Evolutionary conservation across 1,140 invertebrate genomes (phyloP), one percentile per base, ranked within the genome.

Genomic region (Drosophila lacteicornis): DNA sequence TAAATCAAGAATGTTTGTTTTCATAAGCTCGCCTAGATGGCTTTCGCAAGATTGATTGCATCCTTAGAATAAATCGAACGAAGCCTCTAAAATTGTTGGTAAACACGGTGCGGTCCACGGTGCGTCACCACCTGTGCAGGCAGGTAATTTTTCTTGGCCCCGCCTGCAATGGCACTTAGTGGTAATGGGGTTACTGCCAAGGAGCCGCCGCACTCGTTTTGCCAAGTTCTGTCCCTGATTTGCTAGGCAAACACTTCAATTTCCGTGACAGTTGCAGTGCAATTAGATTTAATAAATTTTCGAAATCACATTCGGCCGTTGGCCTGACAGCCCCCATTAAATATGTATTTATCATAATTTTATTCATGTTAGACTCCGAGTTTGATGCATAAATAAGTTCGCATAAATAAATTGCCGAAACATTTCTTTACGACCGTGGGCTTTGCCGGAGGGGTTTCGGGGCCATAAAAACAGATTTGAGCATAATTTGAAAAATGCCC

Each of bases 301-400:
- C 51, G 13, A 76, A 78, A 45, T 19, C 45, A 19, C 55, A 38
- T 40, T 74, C 43, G 42, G 30, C 51, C 27, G 13, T 40, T 65
- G 40, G 25, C 13, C 19, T 33, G 30, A 38, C 22, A 25, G 22
- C 27, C 15, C 9, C 56, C 61, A 88, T 87, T 79, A 88, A 81
- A 79, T 65, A 36, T 75, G 55, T 56, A 84, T 84, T 71, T 79
- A 79, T 84, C 85, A 79, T 84, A 80, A 84, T 88, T 84, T 84
- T 53, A 69, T 76, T 80, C 60, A 66, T 66, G 60, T 75, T 62
- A 61, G 58, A 19, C 46, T 43, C 13, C 13, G 22, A 43, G 17
- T 30, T 43, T 66, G 22, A 45, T 67, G 40, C 61, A 58, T 61
- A 61, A 61, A 65, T 59, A 65, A 65, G 43, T 36, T 55, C 58